A percentile compares a stretch with the other conserved stretches of the same genome.
Conservation (phyloP, 1,140 invertebrate genomes). For the Drosophila biarmipes region DNA sequence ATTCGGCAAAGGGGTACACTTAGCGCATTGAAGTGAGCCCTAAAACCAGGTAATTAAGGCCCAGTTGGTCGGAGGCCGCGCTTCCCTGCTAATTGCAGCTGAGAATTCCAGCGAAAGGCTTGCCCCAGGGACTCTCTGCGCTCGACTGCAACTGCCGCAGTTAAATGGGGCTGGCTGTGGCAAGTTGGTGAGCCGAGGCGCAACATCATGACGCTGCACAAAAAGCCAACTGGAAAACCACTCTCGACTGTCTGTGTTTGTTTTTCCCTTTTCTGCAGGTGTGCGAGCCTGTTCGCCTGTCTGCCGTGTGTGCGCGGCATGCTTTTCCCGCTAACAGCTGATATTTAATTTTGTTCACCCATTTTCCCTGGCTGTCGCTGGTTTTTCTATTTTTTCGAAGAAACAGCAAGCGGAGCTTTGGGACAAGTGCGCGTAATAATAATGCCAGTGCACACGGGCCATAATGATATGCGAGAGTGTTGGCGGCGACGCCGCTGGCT, state of each 20-base stretch:
- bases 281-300: no score
- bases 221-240: conserved; percentile 21
- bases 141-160: not conserved
- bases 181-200: not conserved
- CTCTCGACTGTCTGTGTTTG: not conserved
- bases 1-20: no score
- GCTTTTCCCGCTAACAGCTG: conserved; percentile 52
- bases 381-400: conserved; percentile 15
- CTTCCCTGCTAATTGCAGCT: not conserved
- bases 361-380: not conserved
- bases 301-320: conserved; percentile 15
- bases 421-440: conserved; percentile 56
- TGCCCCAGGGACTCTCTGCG: not conserved
- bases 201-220: conserved; percentile 18
- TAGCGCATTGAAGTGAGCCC: no score
- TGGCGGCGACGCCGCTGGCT: conserved; percentile 27
- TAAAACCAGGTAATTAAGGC: not conserved
- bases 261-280: conserved; percentile 1
- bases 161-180: conserved; percentile 1
- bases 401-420: conserved; percentile 36
- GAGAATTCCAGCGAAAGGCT: not conserved
- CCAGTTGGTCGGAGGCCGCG: no score
- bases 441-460: conserved; percentile 39
- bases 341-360: conserved; percentile 15
- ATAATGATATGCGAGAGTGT: conserved; percentile 60